Base-by-base conservation (phyloP, 35 echinoderm and acorn worm genomes). In the Apostichopus japonicus region DNA sequence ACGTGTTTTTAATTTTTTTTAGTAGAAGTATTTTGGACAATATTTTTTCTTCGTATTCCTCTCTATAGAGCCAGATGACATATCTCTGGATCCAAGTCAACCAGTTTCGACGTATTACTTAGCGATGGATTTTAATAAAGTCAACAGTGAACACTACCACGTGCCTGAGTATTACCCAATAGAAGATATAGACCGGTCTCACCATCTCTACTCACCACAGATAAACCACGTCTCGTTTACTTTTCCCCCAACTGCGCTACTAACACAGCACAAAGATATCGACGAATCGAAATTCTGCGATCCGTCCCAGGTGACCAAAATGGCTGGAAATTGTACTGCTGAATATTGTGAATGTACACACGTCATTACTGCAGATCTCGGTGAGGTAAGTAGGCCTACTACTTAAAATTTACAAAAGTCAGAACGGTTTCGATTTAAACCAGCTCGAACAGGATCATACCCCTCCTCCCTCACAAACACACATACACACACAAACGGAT, bases 191-290 rank as follows among this genome's bases (percentile, higher is more conserved):
- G 53, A 57, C 23, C 23, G 71, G 8, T 77, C 84, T 1, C 92
- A 95, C 61, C 96, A 98, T 90, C 92, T 98, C 4, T 98, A 98
- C 55, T 95, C 96, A 44, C 94, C 96, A 7, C 96, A 98, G 53
- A 15, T 98, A 14, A 94, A 98, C 61, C 92, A 95, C 65, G 72
- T 98, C 9, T 92, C 92, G 11, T 98, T 98, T 90, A 62, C 53
- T 6, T 98, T 95, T 67, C 54, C 81, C 6, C 65, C 94, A 1
- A 52, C 82, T 4, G 82, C 94, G 17, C 91, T 93, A 0, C 77
- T 98, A 1, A 93, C 87, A 5, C 96, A 98, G 79, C 77, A 57
- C 5, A 23, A 77, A 10, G 96, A 97, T 15, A 62, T 97, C 6
- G 24, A 72, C 17, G 15, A 65, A 14, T 88, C 54, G 54, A 53